Evolutionary conservation across 2,888 invertebrate genomes (phyloP).

Genomic region (Helleia helle): DNA sequence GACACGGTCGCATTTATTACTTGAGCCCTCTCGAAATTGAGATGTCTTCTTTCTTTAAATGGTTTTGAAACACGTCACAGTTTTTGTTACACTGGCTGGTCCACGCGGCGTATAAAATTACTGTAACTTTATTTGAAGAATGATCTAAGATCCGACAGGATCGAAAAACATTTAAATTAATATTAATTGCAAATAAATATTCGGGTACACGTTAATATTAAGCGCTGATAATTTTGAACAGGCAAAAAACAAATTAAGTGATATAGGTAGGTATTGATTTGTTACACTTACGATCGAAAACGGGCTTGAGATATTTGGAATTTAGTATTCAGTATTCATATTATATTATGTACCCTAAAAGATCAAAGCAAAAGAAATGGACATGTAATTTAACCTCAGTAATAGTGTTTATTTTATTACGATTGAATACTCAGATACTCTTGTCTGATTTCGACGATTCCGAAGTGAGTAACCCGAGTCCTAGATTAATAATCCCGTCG

Average conservation of each 20-base stretch:
- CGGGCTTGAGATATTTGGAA: no score
- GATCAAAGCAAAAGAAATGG: no score
- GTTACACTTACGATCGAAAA: no score
- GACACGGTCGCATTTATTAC: conserved; percentile 22
- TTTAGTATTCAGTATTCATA: no score
- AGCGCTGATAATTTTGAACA: not conserved
- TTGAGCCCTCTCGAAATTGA: conserved; percentile 27
- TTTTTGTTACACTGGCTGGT: conserved; percentile 17
- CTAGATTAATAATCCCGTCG: conserved; percentile 11
- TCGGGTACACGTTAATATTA: not conserved
- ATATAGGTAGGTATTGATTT: not conserved
- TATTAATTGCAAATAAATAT: conserved; percentile 6
- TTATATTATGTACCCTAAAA: no score
- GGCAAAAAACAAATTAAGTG: not conserved
- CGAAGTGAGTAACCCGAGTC: conserved; percentile 10
- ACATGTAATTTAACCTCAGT: no score
- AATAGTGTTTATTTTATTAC: no score
- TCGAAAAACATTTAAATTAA: conserved; percentile 4
- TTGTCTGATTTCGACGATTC: no score
- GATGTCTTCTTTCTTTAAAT: conserved; percentile 27
- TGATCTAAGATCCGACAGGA: conserved; percentile 8
- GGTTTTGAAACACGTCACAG: conserved; percentile 19
- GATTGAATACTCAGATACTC: no score
- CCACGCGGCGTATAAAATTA: conserved; percentile 16
- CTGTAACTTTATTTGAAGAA: conserved; percentile 17